phyloP scores from a whole-genome alignment of 2,888 invertebrate genomes.

The Eudasyphora cyanicolor region DNA sequence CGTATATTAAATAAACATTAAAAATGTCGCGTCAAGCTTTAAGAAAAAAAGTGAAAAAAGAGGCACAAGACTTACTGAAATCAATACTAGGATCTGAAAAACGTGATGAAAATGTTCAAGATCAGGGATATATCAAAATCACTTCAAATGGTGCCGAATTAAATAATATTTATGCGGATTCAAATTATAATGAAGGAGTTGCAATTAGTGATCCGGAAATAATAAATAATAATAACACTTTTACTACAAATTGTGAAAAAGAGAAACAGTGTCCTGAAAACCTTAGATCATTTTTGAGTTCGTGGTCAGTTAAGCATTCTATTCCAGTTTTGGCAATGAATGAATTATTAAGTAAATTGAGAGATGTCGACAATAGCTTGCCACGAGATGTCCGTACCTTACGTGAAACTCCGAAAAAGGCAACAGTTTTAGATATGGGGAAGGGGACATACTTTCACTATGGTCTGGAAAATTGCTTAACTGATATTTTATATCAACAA shows the following conservation, averaged over 20 bases:
- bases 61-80: neutral
- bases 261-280: too few species aligned
- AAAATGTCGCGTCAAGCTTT: too few species aligned
- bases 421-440: neutral
- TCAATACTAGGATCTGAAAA: neutral
- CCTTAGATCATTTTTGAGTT: neutral
- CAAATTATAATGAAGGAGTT: neutral
- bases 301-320: neutral
- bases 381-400: neutral
- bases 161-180: neutral
- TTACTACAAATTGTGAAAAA: neutral
- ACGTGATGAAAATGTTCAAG: neutral
- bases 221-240: neutral
- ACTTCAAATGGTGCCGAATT: neutral
- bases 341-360: too few species aligned
- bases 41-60: neutral
- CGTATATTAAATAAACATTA: too few species aligned
- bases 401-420: neutral
- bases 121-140: neutral
- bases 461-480: slow-evolving; percentile 4
- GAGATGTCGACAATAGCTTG: neutral
- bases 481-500: neutral
- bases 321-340: neutral
- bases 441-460: too few species aligned
- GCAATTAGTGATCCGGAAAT: neutral